These are phyloP conservation scores for Poecilia picta DNA, from an alignment of 2,797 vertebrate genomes.

Conservation along the genomic window DNA sequence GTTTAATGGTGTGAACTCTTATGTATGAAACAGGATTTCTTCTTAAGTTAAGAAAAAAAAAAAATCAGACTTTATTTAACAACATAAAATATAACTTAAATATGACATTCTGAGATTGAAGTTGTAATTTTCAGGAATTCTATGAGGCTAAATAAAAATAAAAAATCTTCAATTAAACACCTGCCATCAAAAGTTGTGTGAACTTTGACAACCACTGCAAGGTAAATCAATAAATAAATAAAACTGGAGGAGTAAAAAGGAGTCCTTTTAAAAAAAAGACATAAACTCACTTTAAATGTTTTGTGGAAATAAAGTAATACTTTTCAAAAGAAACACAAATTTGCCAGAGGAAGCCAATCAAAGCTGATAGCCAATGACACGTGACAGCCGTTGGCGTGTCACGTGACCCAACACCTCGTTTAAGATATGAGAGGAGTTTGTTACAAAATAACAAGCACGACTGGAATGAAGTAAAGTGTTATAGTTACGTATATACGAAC, in stretches of 20 bases:
- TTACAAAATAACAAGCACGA: background rate
- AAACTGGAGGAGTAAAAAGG: background rate
- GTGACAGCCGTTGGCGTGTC: background rate
- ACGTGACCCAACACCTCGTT: conserved; percentile 41
- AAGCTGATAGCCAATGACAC: conserved; percentile 3
- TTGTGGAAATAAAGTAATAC: background rate
- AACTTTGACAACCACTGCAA: background rate
- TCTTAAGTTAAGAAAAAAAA: background rate
- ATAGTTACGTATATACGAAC: background rate
- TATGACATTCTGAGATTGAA: background rate
- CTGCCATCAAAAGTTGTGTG: background rate
- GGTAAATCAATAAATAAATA: background rate
- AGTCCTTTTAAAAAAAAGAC: too few species aligned
- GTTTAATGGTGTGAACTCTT: too few species aligned
- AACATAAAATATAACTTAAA: background rate
- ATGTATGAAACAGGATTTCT: too few species aligned
- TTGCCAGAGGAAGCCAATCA: background rate
- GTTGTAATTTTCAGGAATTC: background rate
- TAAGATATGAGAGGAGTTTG: background rate
- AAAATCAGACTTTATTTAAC: background rate
- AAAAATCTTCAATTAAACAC: background rate
- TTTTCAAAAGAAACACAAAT: background rate
- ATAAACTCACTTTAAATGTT: background rate
- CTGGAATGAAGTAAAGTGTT: background rate
- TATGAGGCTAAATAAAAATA: too few species aligned